Evolutionary conservation across 2,113 vertebrate species (phyloP).

Genomic region (Electrona antarctica): DNA sequence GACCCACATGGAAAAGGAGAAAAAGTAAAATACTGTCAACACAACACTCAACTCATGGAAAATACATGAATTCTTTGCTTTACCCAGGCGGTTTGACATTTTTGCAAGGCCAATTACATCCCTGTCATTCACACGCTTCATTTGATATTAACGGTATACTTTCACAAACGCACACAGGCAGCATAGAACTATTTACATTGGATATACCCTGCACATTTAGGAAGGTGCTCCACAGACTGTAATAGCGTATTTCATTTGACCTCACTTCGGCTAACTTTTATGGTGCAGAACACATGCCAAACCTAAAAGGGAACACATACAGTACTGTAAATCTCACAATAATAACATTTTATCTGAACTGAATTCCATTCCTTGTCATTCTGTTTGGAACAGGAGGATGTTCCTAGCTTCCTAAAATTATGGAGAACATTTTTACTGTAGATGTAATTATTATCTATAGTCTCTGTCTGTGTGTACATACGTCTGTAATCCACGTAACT

Average conservation of each 20-base stretch:
- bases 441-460: background rate
- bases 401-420: background rate
- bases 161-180: background rate
- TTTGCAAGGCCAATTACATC: background rate
- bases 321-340: background rate
- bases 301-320: too few species aligned
- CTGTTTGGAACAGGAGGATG: background rate
- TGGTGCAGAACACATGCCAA: too few species aligned
- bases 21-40: background rate
- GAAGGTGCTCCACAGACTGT: too few species aligned
- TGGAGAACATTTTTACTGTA: background rate
- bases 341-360: background rate
- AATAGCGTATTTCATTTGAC: too few species aligned
- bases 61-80: background rate
- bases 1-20: slow-evolving; percentile 52
- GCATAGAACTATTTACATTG: background rate
- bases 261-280: too few species aligned
- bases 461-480: background rate
- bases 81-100: background rate
- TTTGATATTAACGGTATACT: background rate
- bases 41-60: background rate
- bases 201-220: too few species aligned
- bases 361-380: slow-evolving; percentile 1
- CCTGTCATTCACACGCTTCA: background rate
- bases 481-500: too few species aligned